A percentile compares a stretch with the other conserved stretches of the same genome.
Conservation (phyloP, 2,113 vertebrate species). For the Erythrocercus mccallii region DNA sequence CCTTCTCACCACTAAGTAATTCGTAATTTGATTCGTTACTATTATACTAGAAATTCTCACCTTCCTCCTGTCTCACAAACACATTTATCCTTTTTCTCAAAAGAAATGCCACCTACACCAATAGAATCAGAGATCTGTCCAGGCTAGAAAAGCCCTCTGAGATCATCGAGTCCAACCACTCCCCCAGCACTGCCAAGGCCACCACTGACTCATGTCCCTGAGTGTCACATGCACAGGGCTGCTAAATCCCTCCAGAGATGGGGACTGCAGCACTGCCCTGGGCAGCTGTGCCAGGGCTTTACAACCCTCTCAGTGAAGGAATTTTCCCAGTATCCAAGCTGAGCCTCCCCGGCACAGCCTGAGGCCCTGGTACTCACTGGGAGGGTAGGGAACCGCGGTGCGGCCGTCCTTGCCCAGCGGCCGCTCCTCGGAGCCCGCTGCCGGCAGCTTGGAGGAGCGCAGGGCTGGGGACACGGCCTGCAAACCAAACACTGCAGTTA, state of each 20-base stretch:
- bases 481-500: not conserved
- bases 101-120: not conserved
- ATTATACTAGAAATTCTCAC: not conserved
- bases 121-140: not conserved
- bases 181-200: not conserved
- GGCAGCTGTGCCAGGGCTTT: not conserved
- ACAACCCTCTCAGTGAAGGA: not conserved
- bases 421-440: conserved; percentile 84
- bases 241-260: not conserved
- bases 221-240: not conserved
- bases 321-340: not conserved
- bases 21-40: not conserved
- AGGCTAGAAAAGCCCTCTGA: not conserved
- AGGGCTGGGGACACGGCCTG: conserved; percentile 86
- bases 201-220: not conserved
- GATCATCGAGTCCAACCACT: rapidly evolving
- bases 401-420: conserved; percentile 88
- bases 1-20: not conserved
- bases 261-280: not conserved
- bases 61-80: not conserved
- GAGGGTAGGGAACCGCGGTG: conserved; percentile 89
- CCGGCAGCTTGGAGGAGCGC: conserved; percentile 80
- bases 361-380: conserved; percentile 81
- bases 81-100: not conserved
- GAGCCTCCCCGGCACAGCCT: not conserved